phyloP scores from a whole-genome alignment of 1,140 invertebrate species.

The Macrobrachium rosenbergii region DNA sequence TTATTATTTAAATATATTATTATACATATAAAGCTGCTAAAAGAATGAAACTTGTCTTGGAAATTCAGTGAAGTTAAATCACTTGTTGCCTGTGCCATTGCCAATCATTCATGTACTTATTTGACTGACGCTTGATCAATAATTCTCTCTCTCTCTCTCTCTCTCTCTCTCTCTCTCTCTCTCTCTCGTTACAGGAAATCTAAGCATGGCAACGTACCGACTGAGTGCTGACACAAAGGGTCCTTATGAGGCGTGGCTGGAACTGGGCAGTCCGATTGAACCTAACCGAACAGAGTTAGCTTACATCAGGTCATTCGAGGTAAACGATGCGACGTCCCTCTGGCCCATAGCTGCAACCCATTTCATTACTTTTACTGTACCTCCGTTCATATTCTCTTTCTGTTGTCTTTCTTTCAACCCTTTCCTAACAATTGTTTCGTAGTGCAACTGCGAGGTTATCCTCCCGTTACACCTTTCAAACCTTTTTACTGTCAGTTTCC shows the following conservation, averaged over 20 bases:
- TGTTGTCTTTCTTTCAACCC: not conserved
- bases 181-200: not conserved
- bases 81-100: not conserved
- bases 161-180: constrained; percentile 24
- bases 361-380: not conserved
- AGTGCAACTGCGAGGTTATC: no score
- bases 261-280: not conserved
- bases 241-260: constrained; percentile 32
- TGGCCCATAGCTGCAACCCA: not conserved
- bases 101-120: no score
- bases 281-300: constrained; percentile 9
- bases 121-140: not conserved
- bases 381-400: not conserved
- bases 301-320: constrained; percentile 33
- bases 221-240: not conserved
- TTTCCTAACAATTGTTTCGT: not conserved
- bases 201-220: constrained; percentile 1
- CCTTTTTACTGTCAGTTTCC: no score
- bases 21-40: no score
- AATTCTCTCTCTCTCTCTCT: constrained; percentile 4
- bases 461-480: no score
- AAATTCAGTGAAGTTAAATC: not conserved
- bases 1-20: no score
- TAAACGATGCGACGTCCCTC: not conserved
- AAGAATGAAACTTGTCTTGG: no score